These are phyloP conservation scores for Maconellicoccus hirsutus DNA, from an alignment of 1,140 invertebrate genomes.

Conservation along the genomic window DNA sequence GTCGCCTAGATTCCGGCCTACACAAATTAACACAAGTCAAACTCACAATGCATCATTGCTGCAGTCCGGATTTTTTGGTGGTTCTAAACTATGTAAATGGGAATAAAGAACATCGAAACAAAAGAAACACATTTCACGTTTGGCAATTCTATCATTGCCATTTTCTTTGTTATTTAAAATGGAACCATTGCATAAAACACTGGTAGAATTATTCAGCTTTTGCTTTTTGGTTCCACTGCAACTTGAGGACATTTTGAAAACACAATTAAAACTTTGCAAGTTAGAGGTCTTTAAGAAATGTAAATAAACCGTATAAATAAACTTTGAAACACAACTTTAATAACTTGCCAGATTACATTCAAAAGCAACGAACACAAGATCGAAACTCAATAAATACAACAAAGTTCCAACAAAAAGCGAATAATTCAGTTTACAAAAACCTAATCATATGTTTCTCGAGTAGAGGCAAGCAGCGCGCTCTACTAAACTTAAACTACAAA, in stretches of 20 bases:
- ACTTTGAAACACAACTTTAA: no score
- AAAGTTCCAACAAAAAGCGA: no score
- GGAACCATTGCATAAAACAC: constrained; percentile 40
- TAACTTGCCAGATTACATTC: no score
- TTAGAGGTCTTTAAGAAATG: no score
- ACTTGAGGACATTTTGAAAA: constrained; percentile 41
- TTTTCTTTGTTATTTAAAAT: constrained; percentile 41
- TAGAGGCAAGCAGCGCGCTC: no score
- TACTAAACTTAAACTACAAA: no score
- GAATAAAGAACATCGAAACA: constrained; percentile 95
- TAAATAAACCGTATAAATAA: no score
- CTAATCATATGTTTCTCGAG: no score
- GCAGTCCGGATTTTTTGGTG: constrained; percentile 78
- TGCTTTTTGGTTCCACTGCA: constrained; percentile 82
- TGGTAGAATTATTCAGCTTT: constrained; percentile 63
- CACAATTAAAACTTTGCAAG: background rate
- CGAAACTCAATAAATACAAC: no score
- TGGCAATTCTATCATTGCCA: constrained; percentile 55
- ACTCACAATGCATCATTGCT: constrained; percentile 90
- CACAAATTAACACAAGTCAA: constrained; percentile 27
- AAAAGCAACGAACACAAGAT: no score
- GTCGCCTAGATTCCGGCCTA: background rate
- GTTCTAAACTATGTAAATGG: constrained; percentile 82
- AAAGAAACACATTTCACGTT: constrained; percentile 94
- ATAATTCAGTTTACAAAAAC: no score